These are phyloP conservation scores for Condylostylus longicornis DNA, from an alignment of 1,140 invertebrate genomes.

Conservation along the genomic window DNA sequence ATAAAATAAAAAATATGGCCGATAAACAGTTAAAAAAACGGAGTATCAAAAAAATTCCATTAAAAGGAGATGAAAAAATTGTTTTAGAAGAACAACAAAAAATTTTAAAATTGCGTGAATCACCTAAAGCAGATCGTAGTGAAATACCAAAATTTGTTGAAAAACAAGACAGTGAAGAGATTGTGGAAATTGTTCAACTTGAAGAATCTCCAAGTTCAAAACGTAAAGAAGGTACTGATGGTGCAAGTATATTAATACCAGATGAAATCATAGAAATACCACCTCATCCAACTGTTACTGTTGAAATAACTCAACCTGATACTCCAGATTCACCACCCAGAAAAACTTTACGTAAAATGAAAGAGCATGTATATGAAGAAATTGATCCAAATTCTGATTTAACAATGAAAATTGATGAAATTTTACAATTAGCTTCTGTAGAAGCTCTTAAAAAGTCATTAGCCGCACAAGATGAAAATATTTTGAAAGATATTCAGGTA, in stretches of 20 bases:
- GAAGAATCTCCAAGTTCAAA: constrained; percentile 29
- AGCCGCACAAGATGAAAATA: constrained; percentile 18
- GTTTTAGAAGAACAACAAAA: constrained; percentile 25
- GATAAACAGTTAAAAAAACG: constrained; percentile 41
- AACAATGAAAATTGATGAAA: constrained; percentile 14
- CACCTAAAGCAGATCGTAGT: constrained; percentile 26
- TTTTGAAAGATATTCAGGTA: constrained; percentile 19
- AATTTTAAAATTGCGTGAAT: constrained; percentile 26
- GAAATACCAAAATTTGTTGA: constrained; percentile 29
- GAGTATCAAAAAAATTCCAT: constrained; percentile 36
- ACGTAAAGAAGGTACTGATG: constrained; percentile 16
- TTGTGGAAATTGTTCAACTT: constrained; percentile 27
- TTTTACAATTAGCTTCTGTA: constrained; percentile 11
- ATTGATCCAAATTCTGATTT: constrained; percentile 31
- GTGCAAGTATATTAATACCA: constrained; percentile 17
- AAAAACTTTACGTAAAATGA: constrained; percentile 32
- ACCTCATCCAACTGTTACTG: constrained; percentile 1
- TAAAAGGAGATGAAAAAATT: constrained; percentile 29
- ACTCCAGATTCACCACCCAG: constrained; percentile 16
- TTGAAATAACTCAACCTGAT: constrained; percentile 1
- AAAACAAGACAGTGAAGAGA: constrained; percentile 31
- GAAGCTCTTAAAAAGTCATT: constrained; percentile 21
- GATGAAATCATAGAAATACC: constrained; percentile 30
- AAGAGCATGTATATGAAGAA: constrained; percentile 44
- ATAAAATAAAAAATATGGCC: constrained; percentile 43